These are phyloP conservation scores for Ceyx cyanopectus DNA, from an alignment of 2,113 vertebrate genomes.

Conservation along the genomic window DNA sequence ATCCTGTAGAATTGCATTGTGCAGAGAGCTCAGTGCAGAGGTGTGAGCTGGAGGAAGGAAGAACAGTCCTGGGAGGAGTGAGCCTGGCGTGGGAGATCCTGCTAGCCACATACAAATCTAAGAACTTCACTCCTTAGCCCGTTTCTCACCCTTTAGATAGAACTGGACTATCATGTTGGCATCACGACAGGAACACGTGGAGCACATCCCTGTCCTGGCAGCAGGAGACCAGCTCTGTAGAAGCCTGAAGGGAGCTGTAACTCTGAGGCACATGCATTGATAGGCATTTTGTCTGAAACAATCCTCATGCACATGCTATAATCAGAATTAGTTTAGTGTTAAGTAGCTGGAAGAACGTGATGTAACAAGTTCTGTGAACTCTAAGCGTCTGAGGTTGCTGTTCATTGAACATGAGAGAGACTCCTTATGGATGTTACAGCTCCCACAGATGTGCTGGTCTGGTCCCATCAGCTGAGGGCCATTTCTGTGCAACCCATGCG, in stretches of 20 bases:
- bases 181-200: accelerated
- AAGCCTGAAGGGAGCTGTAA: not conserved
- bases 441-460: not conserved
- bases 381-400: not conserved
- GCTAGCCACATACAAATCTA: not conserved
- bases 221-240: not conserved
- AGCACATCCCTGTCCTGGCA: not conserved
- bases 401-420: not conserved
- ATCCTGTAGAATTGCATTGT: not conserved
- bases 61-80: not conserved
- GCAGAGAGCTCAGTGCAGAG: not conserved
- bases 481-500: not conserved
- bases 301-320: not conserved
- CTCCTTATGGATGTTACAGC: not conserved
- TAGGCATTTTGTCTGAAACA: not conserved
- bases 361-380: not conserved
- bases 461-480: not conserved
- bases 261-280: not conserved
- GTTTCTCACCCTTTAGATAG: not conserved
- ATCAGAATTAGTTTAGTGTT: not conserved
- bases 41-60: not conserved
- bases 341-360: not conserved
- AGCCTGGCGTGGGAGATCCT: not conserved
- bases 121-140: not conserved
- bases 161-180: not conserved